Conservation (phyloP, 2,797 vertebrate genomes). For the Helicolenus hilgendorfi region DNA sequence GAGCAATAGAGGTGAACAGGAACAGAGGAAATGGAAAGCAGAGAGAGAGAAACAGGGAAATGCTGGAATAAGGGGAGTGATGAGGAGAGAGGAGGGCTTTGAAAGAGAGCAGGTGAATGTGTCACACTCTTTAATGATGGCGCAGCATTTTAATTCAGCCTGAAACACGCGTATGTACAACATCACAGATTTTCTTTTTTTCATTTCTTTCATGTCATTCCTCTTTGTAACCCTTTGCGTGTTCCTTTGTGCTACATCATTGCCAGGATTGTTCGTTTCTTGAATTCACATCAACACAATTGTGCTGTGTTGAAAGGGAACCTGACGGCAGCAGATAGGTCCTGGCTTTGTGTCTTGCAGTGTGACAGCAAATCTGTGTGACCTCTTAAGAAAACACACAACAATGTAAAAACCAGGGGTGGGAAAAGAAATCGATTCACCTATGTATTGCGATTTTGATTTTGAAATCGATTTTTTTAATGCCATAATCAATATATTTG, state of each 20-base stretch:
- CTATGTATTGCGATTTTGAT: too few species aligned
- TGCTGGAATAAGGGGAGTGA: conserved; percentile 21
- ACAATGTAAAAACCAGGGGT: too few species aligned
- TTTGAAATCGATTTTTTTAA: too few species aligned
- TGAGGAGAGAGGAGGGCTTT: conserved; percentile 16
- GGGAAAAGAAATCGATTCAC: too few species aligned
- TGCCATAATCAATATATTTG: too few species aligned
- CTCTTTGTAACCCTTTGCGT: not conserved
- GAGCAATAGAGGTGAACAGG: conserved; percentile 36
- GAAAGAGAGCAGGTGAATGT: conserved; percentile 54
- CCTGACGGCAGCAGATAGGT: not conserved
- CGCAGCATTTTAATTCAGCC: conserved; percentile 19
- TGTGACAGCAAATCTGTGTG: too few species aligned
- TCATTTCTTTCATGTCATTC: conserved; percentile 5
- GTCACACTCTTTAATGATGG: conserved; percentile 33
- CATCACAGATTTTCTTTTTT: not conserved
- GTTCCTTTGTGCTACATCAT: not conserved
- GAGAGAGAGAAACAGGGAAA: not conserved
- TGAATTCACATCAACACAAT: not conserved
- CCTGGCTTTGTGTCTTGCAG: not conserved
- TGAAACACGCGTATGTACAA: not conserved
- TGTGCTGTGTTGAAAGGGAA: not conserved
- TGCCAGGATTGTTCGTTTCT: not conserved
- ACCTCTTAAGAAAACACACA: too few species aligned
- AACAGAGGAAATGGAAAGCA: conserved; percentile 43